Conservation (phyloP, 2,113 vertebrate genomes). For the Chlorodrepanis virens region DNA sequence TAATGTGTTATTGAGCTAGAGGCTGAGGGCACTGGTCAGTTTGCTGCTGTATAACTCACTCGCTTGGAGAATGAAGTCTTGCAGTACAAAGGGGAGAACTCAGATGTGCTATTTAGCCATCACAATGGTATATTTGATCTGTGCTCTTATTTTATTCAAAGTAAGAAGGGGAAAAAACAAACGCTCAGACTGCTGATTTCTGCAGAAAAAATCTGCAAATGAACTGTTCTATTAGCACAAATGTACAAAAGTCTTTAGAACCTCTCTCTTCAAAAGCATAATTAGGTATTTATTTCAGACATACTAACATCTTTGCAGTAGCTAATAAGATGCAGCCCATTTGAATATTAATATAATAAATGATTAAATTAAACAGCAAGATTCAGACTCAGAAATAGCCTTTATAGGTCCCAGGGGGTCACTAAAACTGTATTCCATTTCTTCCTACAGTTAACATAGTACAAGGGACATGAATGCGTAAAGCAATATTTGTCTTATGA, state of each 20-base stretch:
- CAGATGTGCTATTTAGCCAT: conserved; percentile 18
- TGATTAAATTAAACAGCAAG: conserved; percentile 89
- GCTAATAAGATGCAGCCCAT: conserved; percentile 87
- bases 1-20: conserved; percentile 66
- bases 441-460: conserved; percentile 82
- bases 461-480: conserved; percentile 77
- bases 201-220: conserved; percentile 78
- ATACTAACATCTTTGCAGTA: conserved; percentile 84
- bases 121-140: conserved; percentile 58
- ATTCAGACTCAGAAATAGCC: conserved; percentile 88
- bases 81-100: conserved; percentile 33
- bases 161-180: conserved; percentile 33
- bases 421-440: conserved; percentile 81
- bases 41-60: conserved; percentile 44
- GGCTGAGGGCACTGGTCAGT: conserved; percentile 61
- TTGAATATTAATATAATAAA: conserved; percentile 91
- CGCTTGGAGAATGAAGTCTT: not conserved
- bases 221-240: conserved; percentile 81
- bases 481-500: conserved; percentile 83
- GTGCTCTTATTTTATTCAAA: conserved; percentile 71
- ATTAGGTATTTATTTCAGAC: conserved; percentile 86
- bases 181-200: conserved; percentile 76
- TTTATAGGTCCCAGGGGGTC: conserved; percentile 85
- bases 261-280: conserved; percentile 83
- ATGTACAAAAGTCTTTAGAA: conserved; percentile 80